Conservation (phyloP, 1,140 invertebrate genomes). For the Brachionus plicatilis region DNA sequence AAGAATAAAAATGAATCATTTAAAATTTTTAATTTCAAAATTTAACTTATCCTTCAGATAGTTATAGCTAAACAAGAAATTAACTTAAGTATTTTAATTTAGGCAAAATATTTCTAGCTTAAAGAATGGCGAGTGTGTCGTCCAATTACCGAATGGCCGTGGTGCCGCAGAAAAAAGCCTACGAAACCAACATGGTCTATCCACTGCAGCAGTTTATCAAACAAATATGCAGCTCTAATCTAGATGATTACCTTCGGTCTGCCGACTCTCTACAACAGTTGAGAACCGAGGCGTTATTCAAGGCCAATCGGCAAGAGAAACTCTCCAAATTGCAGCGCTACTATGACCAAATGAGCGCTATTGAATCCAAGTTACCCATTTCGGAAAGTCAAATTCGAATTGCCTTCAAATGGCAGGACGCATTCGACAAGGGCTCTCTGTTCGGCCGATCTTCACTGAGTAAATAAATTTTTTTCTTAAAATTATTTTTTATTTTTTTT, state of each 20-base stretch:
- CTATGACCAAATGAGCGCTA: slow-evolving; percentile 84
- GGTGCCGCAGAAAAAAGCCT: slow-evolving; percentile 36
- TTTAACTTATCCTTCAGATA: not conserved
- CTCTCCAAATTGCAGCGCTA: slow-evolving; percentile 66
- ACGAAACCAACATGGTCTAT: slow-evolving; percentile 26
- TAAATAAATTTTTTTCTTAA: slow-evolving; percentile 58
- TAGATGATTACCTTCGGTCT: slow-evolving; percentile 26
- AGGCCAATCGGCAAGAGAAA: slow-evolving; percentile 36
- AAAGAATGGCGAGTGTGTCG: slow-evolving; percentile 25
- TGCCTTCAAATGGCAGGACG: slow-evolving; percentile 98
- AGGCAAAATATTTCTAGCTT: not conserved
- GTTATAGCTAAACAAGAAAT: not conserved
- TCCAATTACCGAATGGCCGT: slow-evolving; percentile 5
- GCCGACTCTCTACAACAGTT: slow-evolving; percentile 28
- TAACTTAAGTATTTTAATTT: not conserved
- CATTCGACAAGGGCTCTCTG: slow-evolving; percentile 89
- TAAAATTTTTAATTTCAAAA: not conserved
- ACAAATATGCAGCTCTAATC: slow-evolving; percentile 9
- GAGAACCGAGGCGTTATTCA: slow-evolving; percentile 40
- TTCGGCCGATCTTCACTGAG: slow-evolving; percentile 69
- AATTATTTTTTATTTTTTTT: not conserved
- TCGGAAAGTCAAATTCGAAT: slow-evolving; percentile 62
- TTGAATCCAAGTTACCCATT: slow-evolving; percentile 87
- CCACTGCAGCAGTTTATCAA: slow-evolving; percentile 24
- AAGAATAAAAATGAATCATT: not conserved